Percentiles rank a stretch among this genome's conserved stretches.
phyloP scores from a whole-genome alignment of 2,113 vertebrate species.

The Ardeotis arabs region DNA sequence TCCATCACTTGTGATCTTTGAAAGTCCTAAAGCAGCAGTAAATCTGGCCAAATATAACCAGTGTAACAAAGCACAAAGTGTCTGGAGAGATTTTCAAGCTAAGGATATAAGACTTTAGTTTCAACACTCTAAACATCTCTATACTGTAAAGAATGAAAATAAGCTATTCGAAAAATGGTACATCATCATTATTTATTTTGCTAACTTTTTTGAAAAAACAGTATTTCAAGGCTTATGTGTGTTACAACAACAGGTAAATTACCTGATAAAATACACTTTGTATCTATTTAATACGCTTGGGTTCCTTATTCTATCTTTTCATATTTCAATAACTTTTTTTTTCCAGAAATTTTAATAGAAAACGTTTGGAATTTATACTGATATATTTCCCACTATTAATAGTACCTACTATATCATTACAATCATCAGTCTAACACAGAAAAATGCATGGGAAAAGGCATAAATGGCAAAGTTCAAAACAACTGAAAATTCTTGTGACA shows the following conservation, averaged over 20 bases:
- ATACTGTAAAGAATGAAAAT: neutral
- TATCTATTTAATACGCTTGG: neutral
- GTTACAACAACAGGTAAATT: neutral
- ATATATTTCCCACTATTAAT: neutral
- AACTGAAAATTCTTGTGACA: neutral
- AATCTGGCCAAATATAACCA: neutral
- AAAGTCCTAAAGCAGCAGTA: neutral
- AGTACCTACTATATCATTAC: neutral
- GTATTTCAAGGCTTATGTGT: neutral
- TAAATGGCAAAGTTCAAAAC: neutral
- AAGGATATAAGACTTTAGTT: neutral
- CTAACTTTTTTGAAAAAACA: neutral
- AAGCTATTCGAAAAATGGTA: neutral
- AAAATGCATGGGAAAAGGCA: conserved; percentile 17
- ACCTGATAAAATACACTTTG: neutral
- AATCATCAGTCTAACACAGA: neutral
- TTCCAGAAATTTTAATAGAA: neutral
- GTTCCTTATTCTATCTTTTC: neutral
- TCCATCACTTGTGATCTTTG: conserved; percentile 19
- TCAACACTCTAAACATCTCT: neutral
- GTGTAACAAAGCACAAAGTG: neutral
- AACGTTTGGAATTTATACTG: neutral
- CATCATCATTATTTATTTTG: neutral
- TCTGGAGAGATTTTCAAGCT: neutral
- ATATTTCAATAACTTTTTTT: neutral